phyloP scores from a whole-genome alignment of 2,888 invertebrate genomes.

The Chelonus formosanus region DNA sequence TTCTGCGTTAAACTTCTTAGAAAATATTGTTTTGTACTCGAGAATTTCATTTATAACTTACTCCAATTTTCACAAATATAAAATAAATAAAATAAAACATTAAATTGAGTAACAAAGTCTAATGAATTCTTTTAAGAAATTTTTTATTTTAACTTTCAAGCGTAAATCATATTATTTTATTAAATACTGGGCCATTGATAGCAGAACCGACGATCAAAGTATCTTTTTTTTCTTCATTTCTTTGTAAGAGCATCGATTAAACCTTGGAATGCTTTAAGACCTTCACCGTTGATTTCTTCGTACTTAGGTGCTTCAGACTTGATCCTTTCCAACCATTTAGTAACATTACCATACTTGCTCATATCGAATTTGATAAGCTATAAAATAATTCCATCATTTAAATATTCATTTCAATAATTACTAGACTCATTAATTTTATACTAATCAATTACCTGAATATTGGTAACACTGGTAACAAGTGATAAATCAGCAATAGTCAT shows the following conservation, averaged over 20 bases:
- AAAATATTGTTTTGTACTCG: conserved; percentile 8
- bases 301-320: conserved; percentile 71
- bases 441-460: conserved; percentile 69
- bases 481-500: conserved; percentile 83
- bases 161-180: too few relatives aligned
- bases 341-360: conserved; percentile 74
- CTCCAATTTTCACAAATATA: not conserved
- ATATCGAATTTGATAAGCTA: conserved; percentile 71
- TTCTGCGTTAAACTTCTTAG: conserved; percentile 9
- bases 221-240: conserved; percentile 41
- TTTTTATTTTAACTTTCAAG: too few relatives aligned
- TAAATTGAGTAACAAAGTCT: too few relatives aligned
- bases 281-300: conserved; percentile 61
- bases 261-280: conserved; percentile 51
- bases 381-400: conserved; percentile 16
- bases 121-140: too few relatives aligned
- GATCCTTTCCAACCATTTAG: conserved; percentile 71
- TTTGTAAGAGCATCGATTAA: conserved; percentile 46
- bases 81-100: too few relatives aligned
- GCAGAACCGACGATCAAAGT: too few relatives aligned
- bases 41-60: not conserved
- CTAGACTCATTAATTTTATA: too few relatives aligned
- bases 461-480: conserved; percentile 75
- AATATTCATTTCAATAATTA: too few relatives aligned
- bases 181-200: too few relatives aligned